Conservation (phyloP, 2,888 invertebrate genomes). For the Stenichneumon culpator region DNA sequence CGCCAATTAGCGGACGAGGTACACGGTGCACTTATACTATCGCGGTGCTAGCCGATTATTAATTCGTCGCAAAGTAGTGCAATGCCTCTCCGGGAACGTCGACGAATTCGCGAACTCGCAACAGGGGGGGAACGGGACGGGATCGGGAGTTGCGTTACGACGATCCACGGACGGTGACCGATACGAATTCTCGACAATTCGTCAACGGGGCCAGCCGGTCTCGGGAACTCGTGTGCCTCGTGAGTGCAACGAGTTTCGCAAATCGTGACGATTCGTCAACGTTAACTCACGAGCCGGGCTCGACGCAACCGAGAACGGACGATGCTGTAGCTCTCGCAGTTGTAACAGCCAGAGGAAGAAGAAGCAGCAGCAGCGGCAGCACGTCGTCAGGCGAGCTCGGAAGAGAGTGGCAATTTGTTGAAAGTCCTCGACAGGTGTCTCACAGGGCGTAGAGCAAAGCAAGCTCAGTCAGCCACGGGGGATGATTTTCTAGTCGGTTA, state of each 20-base stretch:
- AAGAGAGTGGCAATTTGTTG: constrained; percentile 68
- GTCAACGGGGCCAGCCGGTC: constrained; percentile 55
- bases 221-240: constrained; percentile 28
- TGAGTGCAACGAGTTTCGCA: constrained; percentile 61
- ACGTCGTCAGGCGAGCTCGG: constrained; percentile 61
- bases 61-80: constrained; percentile 61
- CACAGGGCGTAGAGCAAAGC: constrained; percentile 38
- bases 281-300: constrained; percentile 55
- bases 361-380: constrained; percentile 25
- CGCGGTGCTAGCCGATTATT: constrained; percentile 48
- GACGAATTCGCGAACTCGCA: constrained; percentile 44
- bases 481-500: constrained; percentile 42
- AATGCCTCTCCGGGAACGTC: constrained; percentile 38
- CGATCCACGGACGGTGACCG: constrained; percentile 21
- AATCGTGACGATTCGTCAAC: constrained; percentile 68
- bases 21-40: not conserved
- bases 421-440: constrained; percentile 67
- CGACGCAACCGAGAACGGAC: constrained; percentile 30
- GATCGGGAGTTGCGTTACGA: not conserved
- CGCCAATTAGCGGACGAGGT: constrained; percentile 49
- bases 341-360: not conserved
- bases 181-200: constrained; percentile 64
- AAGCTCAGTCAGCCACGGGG: constrained; percentile 36
- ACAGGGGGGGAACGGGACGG: not conserved
- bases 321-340: not conserved